Evolutionary conservation across 2,113 vertebrate species (phyloP), one percentile per base, ranked within the genome.

Genomic region (Ellobius talpinus): DNA sequence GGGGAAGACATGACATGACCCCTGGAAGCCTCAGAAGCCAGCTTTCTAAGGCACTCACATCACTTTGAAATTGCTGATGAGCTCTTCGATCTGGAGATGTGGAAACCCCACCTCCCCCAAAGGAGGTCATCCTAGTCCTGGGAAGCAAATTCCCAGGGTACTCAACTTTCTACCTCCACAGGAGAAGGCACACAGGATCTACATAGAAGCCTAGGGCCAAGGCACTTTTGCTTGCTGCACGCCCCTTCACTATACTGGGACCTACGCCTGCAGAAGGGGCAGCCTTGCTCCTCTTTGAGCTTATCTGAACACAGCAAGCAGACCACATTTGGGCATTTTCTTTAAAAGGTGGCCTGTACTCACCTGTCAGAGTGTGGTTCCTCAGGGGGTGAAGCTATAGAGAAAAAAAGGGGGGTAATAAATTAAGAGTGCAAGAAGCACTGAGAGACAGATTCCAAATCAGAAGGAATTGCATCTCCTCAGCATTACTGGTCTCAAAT

Each of bases 1-100:
- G 98, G 52, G 97, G 90, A 97, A 97, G 95, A 97, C 97, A 98
- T 2, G 98, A 98, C 90, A 98, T 97, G 96, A 98, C 97, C 96
- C 95, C 97, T 97, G 79, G 96, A 97, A 84, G 96, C 93, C 95
- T 97, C 88, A 94, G 94, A 95, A 50, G 78, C 96, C 82, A 93
- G 90, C 42, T 96, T 97, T 76, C 95, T 90, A 87, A 94, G 36
- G 90, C 76, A 93, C 81, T 95, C 87, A 96, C 63, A 93, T 79
- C 76, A 79, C 78, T 97, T 72, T 84, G 81, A 94, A 77, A 90
- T 66, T 72, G 73, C 50, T 96, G 93, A 76, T 13, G 33, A 85
- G 3, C 50, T 61, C 85, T 68, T 74, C 12, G 36, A 23, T 78
- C 61, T 91, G 94, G 90, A 24, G 10, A 66, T 74, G 72, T 3